Conservation (phyloP, 2,888 invertebrate species). For the Lycaena phlaeas region DNA sequence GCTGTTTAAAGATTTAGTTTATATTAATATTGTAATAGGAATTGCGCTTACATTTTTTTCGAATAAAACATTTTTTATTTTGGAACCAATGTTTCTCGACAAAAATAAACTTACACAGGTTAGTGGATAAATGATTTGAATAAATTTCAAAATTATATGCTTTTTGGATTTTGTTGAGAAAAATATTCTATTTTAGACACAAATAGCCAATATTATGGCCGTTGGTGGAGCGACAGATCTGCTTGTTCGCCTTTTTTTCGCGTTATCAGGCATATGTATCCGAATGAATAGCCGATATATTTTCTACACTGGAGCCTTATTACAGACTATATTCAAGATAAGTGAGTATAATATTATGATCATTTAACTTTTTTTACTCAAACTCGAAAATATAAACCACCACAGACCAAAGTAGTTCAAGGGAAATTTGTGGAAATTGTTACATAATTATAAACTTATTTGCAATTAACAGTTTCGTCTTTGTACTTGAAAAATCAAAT, state of each 20-base stretch:
- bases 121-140: background rate
- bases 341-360: constrained; percentile 59
- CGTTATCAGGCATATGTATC: constrained; percentile 69
- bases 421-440: too few relatives aligned
- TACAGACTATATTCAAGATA: constrained; percentile 71
- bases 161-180: background rate
- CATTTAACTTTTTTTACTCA: too few relatives aligned
- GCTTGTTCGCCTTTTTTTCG: constrained; percentile 70
- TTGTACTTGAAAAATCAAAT: too few relatives aligned
- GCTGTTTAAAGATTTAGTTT: background rate
- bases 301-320: constrained; percentile 70
- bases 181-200: too few relatives aligned
- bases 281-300: constrained; percentile 72
- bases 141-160: background rate
- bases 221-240: constrained; percentile 76
- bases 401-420: too few relatives aligned
- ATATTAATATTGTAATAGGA: background rate
- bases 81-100: constrained; percentile 3
- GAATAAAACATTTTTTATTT: constrained; percentile 5
- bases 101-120: background rate
- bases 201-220: constrained; percentile 74
- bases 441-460: too few relatives aligned
- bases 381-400: too few relatives aligned
- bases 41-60: constrained; percentile 5
- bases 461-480: too few relatives aligned